Conservation (phyloP, 2,797 vertebrate genomes). For the Galaxias olidus region DNA sequence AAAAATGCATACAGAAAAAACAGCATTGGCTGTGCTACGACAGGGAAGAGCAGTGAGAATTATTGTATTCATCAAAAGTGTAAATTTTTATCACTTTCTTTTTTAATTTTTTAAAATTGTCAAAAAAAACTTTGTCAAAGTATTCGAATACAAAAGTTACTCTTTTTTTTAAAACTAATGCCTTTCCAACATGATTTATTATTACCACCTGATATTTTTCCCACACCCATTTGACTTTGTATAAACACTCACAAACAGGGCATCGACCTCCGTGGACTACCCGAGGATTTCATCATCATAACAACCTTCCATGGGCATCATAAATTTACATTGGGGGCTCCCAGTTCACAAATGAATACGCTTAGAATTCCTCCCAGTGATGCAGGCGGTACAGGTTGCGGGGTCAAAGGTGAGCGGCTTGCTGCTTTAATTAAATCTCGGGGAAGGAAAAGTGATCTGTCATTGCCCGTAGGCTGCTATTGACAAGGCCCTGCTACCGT, state of each 20-base stretch:
- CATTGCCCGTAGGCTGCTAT: slow-evolving; percentile 55
- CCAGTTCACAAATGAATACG: slow-evolving; percentile 47
- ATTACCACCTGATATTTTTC: slow-evolving; percentile 4
- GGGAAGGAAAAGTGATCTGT: slow-evolving; percentile 65
- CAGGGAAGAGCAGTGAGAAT: too few relatives aligned
- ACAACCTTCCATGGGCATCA: slow-evolving; percentile 29
- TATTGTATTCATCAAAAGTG: too few relatives aligned
- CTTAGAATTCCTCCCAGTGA: slow-evolving; percentile 41
- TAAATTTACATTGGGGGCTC: slow-evolving; percentile 42
- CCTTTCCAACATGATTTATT: slow-evolving; percentile 4
- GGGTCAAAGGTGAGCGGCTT: slow-evolving; percentile 64
- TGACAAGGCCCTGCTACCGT: slow-evolving; percentile 43
- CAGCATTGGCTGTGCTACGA: too few relatives aligned
- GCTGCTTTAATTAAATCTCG: slow-evolving; percentile 70
- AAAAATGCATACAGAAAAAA: too few relatives aligned
- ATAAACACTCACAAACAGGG: slow-evolving; percentile 15
- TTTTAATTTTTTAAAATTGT: too few relatives aligned
- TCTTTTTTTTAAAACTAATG: slow-evolving; percentile 2
- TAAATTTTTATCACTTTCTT: too few relatives aligned
- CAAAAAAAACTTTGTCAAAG: background rate
- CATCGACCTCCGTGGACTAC: slow-evolving; percentile 20
- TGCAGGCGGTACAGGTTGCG: slow-evolving; percentile 27
- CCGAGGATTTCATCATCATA: slow-evolving; percentile 29
- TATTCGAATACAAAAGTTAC: background rate
- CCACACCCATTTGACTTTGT: background rate